Evolutionary conservation across 1,140 invertebrate genomes (phyloP), one percentile per base, ranked within the genome.

Genomic region (Nilaparvata lugens): DNA sequence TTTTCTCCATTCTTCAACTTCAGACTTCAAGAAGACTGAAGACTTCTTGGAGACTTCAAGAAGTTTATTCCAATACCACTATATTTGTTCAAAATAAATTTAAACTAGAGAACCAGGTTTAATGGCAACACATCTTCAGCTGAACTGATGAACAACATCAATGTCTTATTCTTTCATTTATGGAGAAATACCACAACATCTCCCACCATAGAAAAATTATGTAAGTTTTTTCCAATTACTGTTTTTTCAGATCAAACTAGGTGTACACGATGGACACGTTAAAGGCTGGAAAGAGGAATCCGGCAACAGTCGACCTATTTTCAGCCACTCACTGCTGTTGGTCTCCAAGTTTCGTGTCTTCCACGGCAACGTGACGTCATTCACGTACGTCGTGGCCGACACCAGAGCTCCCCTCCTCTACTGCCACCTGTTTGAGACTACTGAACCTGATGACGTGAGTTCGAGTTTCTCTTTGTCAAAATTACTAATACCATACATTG

Each of bases 381-480:
- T 83, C 62, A 77, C 85, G 60, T 86, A 85, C 70, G 75, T 84
- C 62, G 67, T 85, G 16, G 76, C 79, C 38, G 82, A 85, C 71
- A 77, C 81, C 62, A 75, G 75, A 63, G 82, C 85, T 64, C 76
- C 76, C 40, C 71, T 85, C 6, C 74, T 86, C 11, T 80, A 82
- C 65, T 84, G 83, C 66, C 82, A 82, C 71, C 74, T 86, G 14
- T 86, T 81, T 64, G 76, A 79, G 67, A 80, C 83, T 18, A 68
- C 76, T n/a, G 78, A 79, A 38, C 72, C 76, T 4, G 72, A 74
- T 60, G 81, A 84, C 74, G 84, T 85, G 72, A 83, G 80, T 76
- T 35, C n/a, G n/a, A n/a, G n/a, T n/a, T n/a, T n/a, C n/a, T n/a
- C n/a, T n/a, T n/a, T n/a, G n/a, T n/a, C n/a, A n/a, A n/a, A n/a